Conservation (phyloP, 30 jellyfish, hydroid and myxozoan species). For the Pelagia noctiluca region DNA sequence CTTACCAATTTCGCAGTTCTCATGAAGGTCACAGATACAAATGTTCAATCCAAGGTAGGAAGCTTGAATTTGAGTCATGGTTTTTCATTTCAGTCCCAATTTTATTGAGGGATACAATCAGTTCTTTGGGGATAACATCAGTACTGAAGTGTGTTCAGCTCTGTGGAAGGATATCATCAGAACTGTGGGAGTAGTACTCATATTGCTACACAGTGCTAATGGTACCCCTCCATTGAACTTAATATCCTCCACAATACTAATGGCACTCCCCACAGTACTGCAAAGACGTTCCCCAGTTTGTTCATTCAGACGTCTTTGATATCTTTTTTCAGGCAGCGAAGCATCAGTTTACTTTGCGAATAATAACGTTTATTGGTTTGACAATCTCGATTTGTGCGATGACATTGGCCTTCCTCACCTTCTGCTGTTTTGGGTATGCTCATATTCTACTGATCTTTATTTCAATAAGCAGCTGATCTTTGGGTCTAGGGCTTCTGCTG, state of each 20-base stretch:
- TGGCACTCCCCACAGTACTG: no score
- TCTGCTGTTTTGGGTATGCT: constrained; percentile 83
- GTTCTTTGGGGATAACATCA: no score
- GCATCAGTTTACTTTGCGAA: constrained; percentile 68
- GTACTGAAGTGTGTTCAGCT: no score
- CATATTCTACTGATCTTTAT: no score
- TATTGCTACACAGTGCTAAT: neutral
- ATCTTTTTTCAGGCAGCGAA: constrained; percentile 25
- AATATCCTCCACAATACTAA: no score
- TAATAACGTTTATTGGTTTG: constrained; percentile 70
- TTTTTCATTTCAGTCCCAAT: no score
- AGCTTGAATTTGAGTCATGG: no score
- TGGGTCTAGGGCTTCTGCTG: no score
- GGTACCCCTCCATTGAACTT: no score
- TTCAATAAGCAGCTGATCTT: no score
- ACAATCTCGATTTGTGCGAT: constrained; percentile 79
- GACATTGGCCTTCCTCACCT: constrained; percentile 77
- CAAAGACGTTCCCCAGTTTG: neutral
- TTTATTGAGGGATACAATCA: no score
- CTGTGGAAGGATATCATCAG: neutral
- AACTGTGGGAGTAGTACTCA: no score
- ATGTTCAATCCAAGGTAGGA: constrained; percentile 40
- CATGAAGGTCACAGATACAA: constrained; percentile 73
- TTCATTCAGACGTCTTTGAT: constrained; percentile 3
- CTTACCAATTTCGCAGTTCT: constrained; percentile 87